Base-by-base conservation (phyloP, 2,113 vertebrate species). In the Phainopepla nitens region DNA sequence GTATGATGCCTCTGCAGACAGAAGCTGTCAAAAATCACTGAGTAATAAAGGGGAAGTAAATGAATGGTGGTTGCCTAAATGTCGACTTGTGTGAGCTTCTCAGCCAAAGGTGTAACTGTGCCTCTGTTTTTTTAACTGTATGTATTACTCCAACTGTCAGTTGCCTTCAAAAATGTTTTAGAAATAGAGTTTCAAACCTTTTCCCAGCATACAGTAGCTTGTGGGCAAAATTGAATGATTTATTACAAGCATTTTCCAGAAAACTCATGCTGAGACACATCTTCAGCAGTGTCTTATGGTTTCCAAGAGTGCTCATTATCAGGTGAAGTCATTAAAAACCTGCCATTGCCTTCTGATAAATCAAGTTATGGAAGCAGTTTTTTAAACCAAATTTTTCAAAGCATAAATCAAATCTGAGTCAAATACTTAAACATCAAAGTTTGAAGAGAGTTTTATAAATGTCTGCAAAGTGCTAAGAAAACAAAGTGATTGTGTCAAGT, bases 181-280 rank as follows among this genome's bases (percentile, higher is more conserved):
- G 89, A 91, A 89, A 93, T 33, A 53, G 70, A 47, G n/a, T 97
- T 97, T 96, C 87, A 96, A 65, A 89, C 82, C 66, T 93, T 65
- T 93, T 91, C 87, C 76, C 53, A 87, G 90, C 91, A 92, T 53
- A 95, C 65, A 81, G 28, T 80, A 73, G 87, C 91, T 96, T 90
- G 54, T 73, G 93, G 97, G 83, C 73, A 95, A 97, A 97, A 87
- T 0, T 17, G 87, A 97, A 90, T 93, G 93, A 97, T 97, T 97
- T 97, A 96, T 96, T 97, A 92, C 85, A 96, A 94, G 82, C 71
- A 21, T 95, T 97, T 97, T 94, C 78, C 82, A 93, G 93, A 92
- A 95, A 90, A 68, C 80, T 78, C 91, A 47, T 33, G 82, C 92
- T 92, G 96, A 83, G 82, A 49, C 60, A 20, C 73, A 96, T 93